These are phyloP conservation scores for Salminus brasiliensis DNA, from an alignment of 2,113 vertebrate genomes.

Conservation along the genomic window DNA sequence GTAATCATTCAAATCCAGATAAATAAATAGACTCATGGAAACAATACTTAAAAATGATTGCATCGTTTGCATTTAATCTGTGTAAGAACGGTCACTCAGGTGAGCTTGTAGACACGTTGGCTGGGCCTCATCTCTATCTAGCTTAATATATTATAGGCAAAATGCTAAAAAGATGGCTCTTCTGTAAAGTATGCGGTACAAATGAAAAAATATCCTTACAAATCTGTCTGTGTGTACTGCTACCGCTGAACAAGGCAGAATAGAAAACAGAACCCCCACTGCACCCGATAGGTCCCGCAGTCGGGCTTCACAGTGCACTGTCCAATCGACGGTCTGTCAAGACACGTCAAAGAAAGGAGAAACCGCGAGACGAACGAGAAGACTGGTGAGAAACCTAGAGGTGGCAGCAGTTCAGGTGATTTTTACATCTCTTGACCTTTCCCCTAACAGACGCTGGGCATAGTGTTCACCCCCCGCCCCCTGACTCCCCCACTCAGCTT, in stretches of 20 bases:
- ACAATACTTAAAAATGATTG: conserved; percentile 67
- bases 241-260: conserved; percentile 50
- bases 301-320: conserved; percentile 57
- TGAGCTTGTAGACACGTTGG: conserved; percentile 56
- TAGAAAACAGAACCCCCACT: conserved; percentile 25
- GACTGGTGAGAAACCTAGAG: not conserved
- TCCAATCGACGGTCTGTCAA: conserved; percentile 26
- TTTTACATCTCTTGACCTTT: conserved; percentile 22
- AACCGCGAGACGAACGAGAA: not conserved
- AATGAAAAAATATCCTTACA: conserved; percentile 43
- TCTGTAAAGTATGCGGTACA: conserved; percentile 46
- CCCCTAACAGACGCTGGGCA: not conserved
- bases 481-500: conserved; percentile 36
- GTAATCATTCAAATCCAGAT: conserved; percentile 78
- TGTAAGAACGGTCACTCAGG: conserved; percentile 63
- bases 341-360: conserved; percentile 20
- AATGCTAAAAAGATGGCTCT: conserved; percentile 56
- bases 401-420: conserved; percentile 30
- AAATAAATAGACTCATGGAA: conserved; percentile 79
- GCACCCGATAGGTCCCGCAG: conserved; percentile 13
- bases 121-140: conserved; percentile 58
- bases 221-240: conserved; percentile 32
- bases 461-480: no score
- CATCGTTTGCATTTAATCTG: conserved; percentile 70
- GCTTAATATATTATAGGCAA: conserved; percentile 55